Base-by-base conservation (phyloP, 2,888 invertebrate species). In the Odontomyia ornata region DNA sequence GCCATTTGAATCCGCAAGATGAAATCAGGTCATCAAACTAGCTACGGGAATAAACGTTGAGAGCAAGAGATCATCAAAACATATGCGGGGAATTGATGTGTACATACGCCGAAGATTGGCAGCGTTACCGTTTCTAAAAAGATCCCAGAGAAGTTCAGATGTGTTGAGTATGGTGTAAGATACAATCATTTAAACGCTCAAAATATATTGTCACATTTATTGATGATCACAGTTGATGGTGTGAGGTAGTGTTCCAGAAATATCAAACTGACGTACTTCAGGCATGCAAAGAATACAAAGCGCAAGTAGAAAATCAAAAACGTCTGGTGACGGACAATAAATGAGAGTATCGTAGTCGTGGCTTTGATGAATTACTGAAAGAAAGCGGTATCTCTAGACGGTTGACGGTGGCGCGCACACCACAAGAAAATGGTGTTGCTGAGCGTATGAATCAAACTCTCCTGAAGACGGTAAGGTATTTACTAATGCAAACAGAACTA, bases 381-480 rank as follows among this genome's bases (percentile, higher is more conserved):
- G 1, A n/a, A 75, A 27, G 56, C 1, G 79, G 79, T 0, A 80
- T 77, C 11, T 9, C 46, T 23, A 23, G 77, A 46, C 21, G 75
- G 15, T 67, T 75, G 1, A 71, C 60, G 30, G 72, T 77, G 69
- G 23, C 75, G 2, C 27, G 76, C 13, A 72, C 75, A 1, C 67
- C 78, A 1, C 79, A 80, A 23, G 79, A 80, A 77, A 81, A 80
- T 7, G 80, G 80, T n/a, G 77, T 80, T 30, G 79, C 79, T 1
- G 80, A 80, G 67, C 56, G 79, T 9, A 79, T 76, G 3, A 80
- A 80, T 25, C 56, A 79, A 28, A 79, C 80, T 4, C 77, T 81
- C 15, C 77, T 83, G 23, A 82, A 83, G 15, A 79, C 80, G 73
- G 81, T 82, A 4, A 78, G 83, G 23, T 78, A 81, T 30, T 81